A percentile compares a stretch with the other conserved stretches of the same genome.
phyloP scores from a whole-genome alignment of 2,113 vertebrate species.

The Arvicanthis niloticus region DNA sequence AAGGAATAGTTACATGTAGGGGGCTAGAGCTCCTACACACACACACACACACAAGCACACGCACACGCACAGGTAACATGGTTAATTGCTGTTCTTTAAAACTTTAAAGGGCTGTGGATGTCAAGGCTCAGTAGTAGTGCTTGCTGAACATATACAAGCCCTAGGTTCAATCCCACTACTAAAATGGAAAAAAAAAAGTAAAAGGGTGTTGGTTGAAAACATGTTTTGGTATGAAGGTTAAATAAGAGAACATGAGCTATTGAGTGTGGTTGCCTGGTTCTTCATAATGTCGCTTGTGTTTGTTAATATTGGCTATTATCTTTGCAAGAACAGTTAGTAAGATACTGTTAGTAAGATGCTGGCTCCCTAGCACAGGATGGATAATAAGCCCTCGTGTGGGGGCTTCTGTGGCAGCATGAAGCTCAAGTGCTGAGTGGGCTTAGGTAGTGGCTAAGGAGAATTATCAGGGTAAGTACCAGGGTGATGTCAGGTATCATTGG shows the following conservation, averaged over 20 bases:
- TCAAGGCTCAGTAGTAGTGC: not conserved
- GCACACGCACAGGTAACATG: not conserved
- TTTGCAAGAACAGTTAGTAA: not conserved
- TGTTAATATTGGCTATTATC: slow-evolving; percentile 6
- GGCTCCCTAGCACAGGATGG: slow-evolving; percentile 35
- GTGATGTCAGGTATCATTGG: slow-evolving; percentile 64
- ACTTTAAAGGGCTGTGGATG: not conserved
- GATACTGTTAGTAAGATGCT: not conserved
- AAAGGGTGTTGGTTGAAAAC: slow-evolving; percentile 68
- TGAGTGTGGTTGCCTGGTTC: not conserved
- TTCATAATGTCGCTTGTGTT: not conserved
- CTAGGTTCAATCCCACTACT: not conserved
- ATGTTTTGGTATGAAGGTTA: slow-evolving; percentile 46
- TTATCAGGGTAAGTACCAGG: slow-evolving; percentile 12
- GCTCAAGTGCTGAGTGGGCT: slow-evolving; percentile 40
- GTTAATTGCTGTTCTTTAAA: slow-evolving; percentile 70
- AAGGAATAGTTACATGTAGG: slow-evolving; percentile 61
- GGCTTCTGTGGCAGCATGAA: slow-evolving; percentile 23
- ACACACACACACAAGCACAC: not conserved
- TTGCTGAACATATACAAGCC: not conserved
- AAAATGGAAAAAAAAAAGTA: not conserved
- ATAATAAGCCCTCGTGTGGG: not conserved
- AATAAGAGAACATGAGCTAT: slow-evolving; percentile 23
- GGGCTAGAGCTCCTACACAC: slow-evolving; percentile 34
- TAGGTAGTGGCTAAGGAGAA: slow-evolving; percentile 42